Evolutionary conservation across 1,140 invertebrate genomes (phyloP), one percentile per base, ranked within the genome.

Genomic region (Monomorium pharaonis): DNA sequence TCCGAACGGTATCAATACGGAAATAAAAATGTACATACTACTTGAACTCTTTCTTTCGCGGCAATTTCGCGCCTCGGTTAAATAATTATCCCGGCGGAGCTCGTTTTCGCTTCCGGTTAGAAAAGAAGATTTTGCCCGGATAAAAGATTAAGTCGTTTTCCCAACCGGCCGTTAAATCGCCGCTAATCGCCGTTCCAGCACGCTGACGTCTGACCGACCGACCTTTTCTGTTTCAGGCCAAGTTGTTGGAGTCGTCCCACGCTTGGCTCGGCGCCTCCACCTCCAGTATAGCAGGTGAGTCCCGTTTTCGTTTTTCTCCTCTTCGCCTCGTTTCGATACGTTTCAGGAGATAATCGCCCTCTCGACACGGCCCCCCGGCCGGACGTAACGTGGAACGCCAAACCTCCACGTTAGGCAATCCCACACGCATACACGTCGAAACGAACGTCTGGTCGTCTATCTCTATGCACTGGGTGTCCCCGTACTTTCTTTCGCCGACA

Each of bases 251-350:
- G 95, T 98, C 97, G 80, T 98, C 98, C 91, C 98, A 98, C 94
- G 97, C 97, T 95, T 98, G 98, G 98, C 97, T 98, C 94, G 97
- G 98, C 85, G 97, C 97, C 91, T 97, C 97, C 76, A 97, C 97
- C 77, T 98, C 98, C 77, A 97, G 98, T 92, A 96, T 98, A 95
- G 97, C 98, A 96, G 98, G 98, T 98, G 97, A 97, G 97, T 97
- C 92, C 92, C 67, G 30, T 72, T 30, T 77, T 75, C 76, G 56
- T 85, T 89, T 86, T 88, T 83, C 60, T 42, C 21, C 56, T 56
- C 33, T 62, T 72, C 62, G 87, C 76, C 69, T 62, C 75, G 74
- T 81, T 81, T 44, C 70, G 74, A 84, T 85, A 69, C 84, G 67
- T 89, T 89, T 84, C 88, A 89, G 88, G 84, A 78, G 54, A 84